A percentile compares a stretch with the other conserved stretches of the same genome.
These are phyloP conservation scores for Syngnathus acus DNA, from an alignment of 2,797 vertebrate species.

Conservation along the genomic window DNA sequence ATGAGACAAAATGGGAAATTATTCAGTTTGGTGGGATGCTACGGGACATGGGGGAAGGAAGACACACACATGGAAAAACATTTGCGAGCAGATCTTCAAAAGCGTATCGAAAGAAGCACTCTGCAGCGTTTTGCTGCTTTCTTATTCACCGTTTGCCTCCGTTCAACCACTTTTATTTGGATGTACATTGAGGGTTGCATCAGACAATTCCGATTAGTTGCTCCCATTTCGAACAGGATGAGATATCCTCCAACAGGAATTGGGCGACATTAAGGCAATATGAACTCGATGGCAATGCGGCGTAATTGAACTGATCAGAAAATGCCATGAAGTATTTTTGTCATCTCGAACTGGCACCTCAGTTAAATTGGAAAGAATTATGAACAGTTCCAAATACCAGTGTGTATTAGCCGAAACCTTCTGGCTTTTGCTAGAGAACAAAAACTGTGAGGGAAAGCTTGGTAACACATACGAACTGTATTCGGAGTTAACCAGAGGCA, in stretches of 20 bases:
- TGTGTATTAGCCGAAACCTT: too few relatives aligned
- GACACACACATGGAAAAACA: conserved; percentile 45
- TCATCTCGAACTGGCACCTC: too few relatives aligned
- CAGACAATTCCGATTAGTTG: not conserved
- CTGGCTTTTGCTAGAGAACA: too few relatives aligned
- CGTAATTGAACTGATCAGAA: not conserved
- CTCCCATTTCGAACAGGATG: not conserved
- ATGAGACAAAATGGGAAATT: conserved; percentile 34
- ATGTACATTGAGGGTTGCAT: not conserved
- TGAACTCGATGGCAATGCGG: not conserved
- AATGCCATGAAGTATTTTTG: too few relatives aligned
- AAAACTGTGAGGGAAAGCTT: not conserved
- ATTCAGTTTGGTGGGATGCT: conserved; percentile 16
- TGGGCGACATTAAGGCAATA: not conserved
- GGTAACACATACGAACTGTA: not conserved
- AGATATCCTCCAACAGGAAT: not conserved
- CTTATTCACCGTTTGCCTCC: not conserved
- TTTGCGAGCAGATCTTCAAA: conserved; percentile 24
- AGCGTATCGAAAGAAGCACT: conserved; percentile 18
- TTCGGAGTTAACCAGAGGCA: not conserved
- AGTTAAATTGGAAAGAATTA: too few relatives aligned
- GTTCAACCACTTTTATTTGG: not conserved
- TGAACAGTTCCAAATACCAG: too few relatives aligned
- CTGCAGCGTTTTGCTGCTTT: not conserved
- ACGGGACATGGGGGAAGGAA: conserved; percentile 13